Conservation (phyloP, 2,888 invertebrate genomes). For the Lasioglossum morio region DNA sequence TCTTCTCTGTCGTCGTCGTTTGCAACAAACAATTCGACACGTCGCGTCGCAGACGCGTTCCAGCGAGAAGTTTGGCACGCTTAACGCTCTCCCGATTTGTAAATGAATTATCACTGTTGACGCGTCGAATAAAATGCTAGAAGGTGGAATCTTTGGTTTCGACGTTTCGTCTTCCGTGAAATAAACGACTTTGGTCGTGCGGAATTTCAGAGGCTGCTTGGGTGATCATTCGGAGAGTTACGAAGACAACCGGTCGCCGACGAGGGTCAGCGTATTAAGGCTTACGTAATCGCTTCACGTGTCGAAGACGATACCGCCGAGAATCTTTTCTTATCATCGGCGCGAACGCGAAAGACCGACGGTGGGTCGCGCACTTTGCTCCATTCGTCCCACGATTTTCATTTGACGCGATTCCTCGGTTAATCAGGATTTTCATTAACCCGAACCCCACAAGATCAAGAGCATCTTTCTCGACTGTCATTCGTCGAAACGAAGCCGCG, state of each 20-base stretch:
- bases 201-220: background rate
- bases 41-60: background rate
- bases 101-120: too few relatives aligned
- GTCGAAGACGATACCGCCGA: conserved; percentile 44
- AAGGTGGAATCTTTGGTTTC: background rate
- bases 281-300: conserved; percentile 55
- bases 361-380: conserved; percentile 10
- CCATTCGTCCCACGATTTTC: background rate
- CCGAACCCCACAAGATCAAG: background rate
- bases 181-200: background rate
- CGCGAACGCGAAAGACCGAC: background rate
- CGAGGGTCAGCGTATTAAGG: conserved; percentile 54
- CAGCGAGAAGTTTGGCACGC: conserved; percentile 16
- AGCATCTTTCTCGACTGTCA: conserved; percentile 27
- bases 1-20: too few relatives aligned
- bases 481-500: background rate
- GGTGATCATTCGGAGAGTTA: conserved; percentile 23
- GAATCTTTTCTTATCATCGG: conserved; percentile 35
- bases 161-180: background rate
- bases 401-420: background rate
- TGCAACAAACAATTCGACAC: background rate
- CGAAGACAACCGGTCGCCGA: conserved; percentile 30
- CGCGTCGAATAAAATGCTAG: background rate
- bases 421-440: background rate
- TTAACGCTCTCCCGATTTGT: background rate